Evolutionary conservation across 2,113 vertebrate species (phyloP).

Genomic region (Phrynosoma blainvillii): DNA sequence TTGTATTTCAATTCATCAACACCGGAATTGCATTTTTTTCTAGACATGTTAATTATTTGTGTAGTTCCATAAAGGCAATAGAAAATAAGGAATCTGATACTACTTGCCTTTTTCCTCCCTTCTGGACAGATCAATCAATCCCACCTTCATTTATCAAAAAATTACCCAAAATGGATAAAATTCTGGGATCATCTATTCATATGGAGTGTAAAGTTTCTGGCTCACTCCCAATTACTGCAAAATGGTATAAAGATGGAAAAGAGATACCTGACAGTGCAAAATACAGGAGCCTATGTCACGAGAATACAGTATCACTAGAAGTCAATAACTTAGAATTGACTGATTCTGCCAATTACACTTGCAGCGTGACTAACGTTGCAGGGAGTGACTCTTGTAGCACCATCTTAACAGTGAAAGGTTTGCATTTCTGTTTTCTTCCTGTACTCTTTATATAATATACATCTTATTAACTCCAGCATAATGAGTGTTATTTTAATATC

Average conservation of each 20-base stretch:
- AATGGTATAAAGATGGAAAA: constrained; percentile 93
- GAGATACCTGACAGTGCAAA: constrained; percentile 90
- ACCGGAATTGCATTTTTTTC: background rate
- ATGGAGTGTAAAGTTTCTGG: constrained; percentile 94
- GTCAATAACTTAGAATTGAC: constrained; percentile 87
- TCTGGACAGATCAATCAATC: constrained; percentile 91
- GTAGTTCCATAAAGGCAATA: constrained; percentile 29
- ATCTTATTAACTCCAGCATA: constrained; percentile 33
- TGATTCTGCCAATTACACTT: constrained; percentile 91
- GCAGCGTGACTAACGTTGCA: constrained; percentile 89
- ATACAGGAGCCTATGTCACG: constrained; percentile 88
- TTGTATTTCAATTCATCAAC: constrained; percentile 70
- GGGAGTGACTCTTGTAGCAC: constrained; percentile 89
- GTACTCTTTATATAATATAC: constrained; percentile 43
- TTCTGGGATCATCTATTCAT: constrained; percentile 88
- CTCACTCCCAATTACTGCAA: constrained; percentile 91
- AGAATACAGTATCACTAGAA: constrained; percentile 87
- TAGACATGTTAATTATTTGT: background rate
- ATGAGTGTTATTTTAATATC: constrained; percentile 34
- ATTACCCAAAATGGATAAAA: constrained; percentile 87
- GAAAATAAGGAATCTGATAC: constrained; percentile 51
- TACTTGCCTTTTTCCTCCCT: constrained; percentile 62
- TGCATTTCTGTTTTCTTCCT: constrained; percentile 68
- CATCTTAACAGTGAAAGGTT: constrained; percentile 93
- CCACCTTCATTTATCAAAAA: constrained; percentile 94